These are phyloP conservation scores for Oceanodroma leucorhoa DNA, from an alignment of 2,797 vertebrate genomes.

Conservation along the genomic window DNA sequence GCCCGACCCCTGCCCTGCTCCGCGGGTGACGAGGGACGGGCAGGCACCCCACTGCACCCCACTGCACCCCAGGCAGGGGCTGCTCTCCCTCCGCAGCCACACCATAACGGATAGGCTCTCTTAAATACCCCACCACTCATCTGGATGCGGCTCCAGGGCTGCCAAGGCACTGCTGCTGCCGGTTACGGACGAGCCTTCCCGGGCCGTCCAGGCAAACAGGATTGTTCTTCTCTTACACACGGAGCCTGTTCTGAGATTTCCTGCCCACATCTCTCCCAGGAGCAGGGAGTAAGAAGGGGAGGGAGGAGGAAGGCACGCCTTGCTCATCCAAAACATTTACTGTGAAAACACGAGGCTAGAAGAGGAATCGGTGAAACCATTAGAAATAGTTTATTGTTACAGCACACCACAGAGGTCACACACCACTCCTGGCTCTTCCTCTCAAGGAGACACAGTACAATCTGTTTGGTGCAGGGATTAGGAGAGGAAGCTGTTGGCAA, in stretches of 20 bases:
- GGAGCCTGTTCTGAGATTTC: not conserved
- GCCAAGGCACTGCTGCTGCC: accelerated
- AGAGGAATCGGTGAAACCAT: not conserved
- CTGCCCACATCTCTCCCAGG: not conserved
- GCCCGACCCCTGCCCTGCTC: not conserved
- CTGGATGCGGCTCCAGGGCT: accelerated
- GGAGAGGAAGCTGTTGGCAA: not conserved
- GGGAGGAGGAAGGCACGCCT: not conserved
- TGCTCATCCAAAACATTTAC: not conserved
- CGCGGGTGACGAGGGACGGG: accelerated
- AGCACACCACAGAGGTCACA: not conserved
- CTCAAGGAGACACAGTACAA: not conserved
- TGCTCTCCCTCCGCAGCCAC: not conserved
- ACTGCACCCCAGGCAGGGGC: not conserved
- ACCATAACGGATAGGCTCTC: accelerated
- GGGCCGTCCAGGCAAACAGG: not conserved
- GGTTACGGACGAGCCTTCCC: accelerated
- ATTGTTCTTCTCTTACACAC: not conserved
- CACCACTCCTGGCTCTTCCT: not conserved
- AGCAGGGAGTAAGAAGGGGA: not conserved
- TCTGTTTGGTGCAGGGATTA: not conserved
- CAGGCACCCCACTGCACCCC: not conserved
- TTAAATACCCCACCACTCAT: accelerated
- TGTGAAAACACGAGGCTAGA: not conserved
- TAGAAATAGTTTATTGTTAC: conserved; percentile 46